Percentiles rank a stretch among this genome's conserved stretches.
These are phyloP conservation scores for Cecidostiba fungosa DNA, from an alignment of 2,888 invertebrate species.

Conservation along the genomic window DNA sequence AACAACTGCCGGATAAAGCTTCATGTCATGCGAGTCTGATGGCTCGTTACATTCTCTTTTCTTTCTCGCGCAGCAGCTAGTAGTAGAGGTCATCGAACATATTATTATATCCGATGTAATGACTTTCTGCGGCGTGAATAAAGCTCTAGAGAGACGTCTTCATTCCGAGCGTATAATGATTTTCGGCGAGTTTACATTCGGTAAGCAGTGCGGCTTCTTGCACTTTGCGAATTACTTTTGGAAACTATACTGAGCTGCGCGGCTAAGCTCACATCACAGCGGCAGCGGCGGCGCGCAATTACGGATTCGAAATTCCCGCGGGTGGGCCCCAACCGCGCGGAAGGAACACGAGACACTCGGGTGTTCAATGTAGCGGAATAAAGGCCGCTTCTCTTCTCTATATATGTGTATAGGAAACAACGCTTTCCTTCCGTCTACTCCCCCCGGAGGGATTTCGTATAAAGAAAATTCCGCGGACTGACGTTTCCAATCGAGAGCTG, in stretches of 20 bases:
- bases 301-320: conserved; percentile 52
- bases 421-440: conserved; percentile 46
- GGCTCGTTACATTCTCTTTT: neutral
- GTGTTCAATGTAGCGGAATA: conserved; percentile 65
- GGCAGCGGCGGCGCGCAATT: too few species aligned
- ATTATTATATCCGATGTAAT: neutral
- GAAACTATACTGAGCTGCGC: neutral
- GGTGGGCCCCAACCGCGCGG: conserved; percentile 35
- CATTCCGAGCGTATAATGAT: neutral
- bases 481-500: conserved; percentile 22
- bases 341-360: conserved; percentile 53
- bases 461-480: conserved; percentile 23
- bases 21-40: conserved; percentile 5
- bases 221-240: conserved; percentile 7
- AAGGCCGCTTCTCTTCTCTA: conserved; percentile 51
- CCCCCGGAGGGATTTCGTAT: conserved; percentile 5
- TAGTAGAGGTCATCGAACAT: neutral
- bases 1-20: conserved; percentile 48
- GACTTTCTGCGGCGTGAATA: neutral
- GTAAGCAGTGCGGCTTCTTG: neutral
- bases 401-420: conserved; percentile 58
- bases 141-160: neutral
- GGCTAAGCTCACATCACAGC: neutral
- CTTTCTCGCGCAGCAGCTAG: neutral
- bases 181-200: neutral